Evolutionary conservation across 2,113 vertebrate species (phyloP), one percentile per base, ranked within the genome.

Genomic region (Xenopus tropicalis): DNA sequence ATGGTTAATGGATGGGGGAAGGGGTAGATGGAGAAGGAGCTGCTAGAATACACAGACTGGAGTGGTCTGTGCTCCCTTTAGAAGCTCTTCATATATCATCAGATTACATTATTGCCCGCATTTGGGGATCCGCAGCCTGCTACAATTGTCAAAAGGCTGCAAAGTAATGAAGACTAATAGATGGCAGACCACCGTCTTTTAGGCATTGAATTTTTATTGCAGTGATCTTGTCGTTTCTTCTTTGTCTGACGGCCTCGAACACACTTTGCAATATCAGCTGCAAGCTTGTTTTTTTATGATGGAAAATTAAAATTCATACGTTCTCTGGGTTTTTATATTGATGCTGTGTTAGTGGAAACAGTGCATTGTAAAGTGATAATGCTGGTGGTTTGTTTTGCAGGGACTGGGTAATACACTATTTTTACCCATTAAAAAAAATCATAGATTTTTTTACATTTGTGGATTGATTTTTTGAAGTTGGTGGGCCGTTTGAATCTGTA

Each of bases 91-190:
- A 94, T 93, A 93, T 93, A 94, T 94, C 93, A 92, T 93, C 90
- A 93, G 92, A 91, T 93, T 92, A 91, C 89, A 93, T 94, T 93
- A 94, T 91, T 88, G 91, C 90, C 90, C 91, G 91, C 90, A 93
- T 94, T 94, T 93, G 90, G 90, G 90, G 91, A 90, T 90, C 90
- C 91, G 91, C 89, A 94, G 92, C 90, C 93, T 91, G 91, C 91
- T 93, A 88, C 91, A 90, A 90, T 93, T 94, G 93, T 94, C 92
- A 93, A 83, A 91, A 88, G 90, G 90, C 91, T 93, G 91, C 92
- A 93, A 93, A 92, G 91, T 94, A 94, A 94, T 94, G 93, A 94
- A 94, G 93, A 93, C 93, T 93, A 94, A 94, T 94, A 92, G 91
- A 89, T 88, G 90, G 88, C 88, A 87, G 88, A 88, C 85, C 79